Conservation (phyloP, 2,888 invertebrate genomes). For the Pandemis corylana region DNA sequence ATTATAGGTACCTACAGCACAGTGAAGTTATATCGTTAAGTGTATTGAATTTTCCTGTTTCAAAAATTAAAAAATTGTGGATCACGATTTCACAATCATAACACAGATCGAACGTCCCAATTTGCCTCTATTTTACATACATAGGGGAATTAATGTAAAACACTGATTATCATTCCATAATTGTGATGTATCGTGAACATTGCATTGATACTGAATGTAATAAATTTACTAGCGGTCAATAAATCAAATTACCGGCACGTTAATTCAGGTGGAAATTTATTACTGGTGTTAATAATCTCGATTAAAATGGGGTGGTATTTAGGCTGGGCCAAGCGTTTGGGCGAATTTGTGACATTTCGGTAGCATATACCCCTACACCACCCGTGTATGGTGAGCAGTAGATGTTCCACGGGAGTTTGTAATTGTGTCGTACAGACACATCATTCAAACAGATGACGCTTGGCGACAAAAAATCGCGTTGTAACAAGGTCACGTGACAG, state of each 20-base stretch:
- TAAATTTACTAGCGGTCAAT: constrained; percentile 40
- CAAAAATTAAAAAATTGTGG: too few species aligned
- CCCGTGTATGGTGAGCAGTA: too few species aligned
- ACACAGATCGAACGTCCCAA: not conserved
- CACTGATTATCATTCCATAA: constrained; percentile 37
- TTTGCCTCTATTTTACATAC: constrained; percentile 12
- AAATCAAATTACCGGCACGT: constrained; percentile 42
- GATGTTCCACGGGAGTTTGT: too few species aligned
- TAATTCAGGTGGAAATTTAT: constrained; percentile 39
- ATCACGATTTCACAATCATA: not conserved
- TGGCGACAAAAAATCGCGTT: too few species aligned
- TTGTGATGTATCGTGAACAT: constrained; percentile 38
- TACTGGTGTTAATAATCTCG: constrained; percentile 30
- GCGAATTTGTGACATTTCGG: not conserved
- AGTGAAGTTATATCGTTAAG: not conserved
- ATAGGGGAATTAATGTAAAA: constrained; percentile 22
- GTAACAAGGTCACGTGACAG: too few species aligned
- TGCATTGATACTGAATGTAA: constrained; percentile 38
- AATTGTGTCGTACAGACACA: too few species aligned
- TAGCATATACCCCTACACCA: too few species aligned
- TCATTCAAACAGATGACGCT: too few species aligned
- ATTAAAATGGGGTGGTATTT: constrained; percentile 5
- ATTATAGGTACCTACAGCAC: not conserved
- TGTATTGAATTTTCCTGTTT: not conserved
- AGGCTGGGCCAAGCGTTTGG: not conserved